Evolutionary conservation across 2,797 vertebrate genomes (phyloP).

Genomic region (Momotus momota): DNA sequence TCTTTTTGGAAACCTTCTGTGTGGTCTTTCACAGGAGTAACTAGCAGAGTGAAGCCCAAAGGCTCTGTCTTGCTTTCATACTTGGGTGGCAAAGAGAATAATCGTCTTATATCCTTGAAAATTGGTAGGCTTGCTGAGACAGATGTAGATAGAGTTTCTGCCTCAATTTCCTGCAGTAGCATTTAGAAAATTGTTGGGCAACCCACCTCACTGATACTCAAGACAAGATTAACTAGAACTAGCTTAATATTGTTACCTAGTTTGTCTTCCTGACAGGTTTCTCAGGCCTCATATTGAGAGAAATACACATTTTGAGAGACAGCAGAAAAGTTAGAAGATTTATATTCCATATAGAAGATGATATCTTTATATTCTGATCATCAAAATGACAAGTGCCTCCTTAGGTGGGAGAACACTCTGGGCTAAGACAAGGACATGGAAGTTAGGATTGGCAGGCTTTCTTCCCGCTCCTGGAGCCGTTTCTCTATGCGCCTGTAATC

Average conservation of each 20-base stretch:
- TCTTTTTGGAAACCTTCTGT: slow-evolving; percentile 36
- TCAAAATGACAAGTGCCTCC: background rate
- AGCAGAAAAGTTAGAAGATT: background rate
- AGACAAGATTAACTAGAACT: background rate
- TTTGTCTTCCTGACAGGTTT: background rate
- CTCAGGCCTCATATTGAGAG: background rate
- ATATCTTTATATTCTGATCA: background rate
- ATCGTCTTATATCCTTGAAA: background rate
- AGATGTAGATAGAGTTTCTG: background rate
- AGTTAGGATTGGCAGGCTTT: background rate
- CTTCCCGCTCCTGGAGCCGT: background rate
- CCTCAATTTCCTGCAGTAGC: background rate
- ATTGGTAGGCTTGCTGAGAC: background rate
- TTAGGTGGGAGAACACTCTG: background rate
- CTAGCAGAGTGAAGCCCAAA: slow-evolving; percentile 31
- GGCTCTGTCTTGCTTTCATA: slow-evolving; percentile 36
- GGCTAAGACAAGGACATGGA: background rate
- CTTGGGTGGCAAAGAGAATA: background rate
- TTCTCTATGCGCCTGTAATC: background rate
- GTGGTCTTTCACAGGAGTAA: slow-evolving; percentile 29
- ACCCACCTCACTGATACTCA: background rate
- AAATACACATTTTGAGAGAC: background rate
- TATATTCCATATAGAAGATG: background rate
- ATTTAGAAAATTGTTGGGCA: background rate
- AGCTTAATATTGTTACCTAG: background rate